These are phyloP conservation scores for Drosophila mayaguana DNA, from an alignment of 2,888 invertebrate genomes.

Conservation along the genomic window DNA sequence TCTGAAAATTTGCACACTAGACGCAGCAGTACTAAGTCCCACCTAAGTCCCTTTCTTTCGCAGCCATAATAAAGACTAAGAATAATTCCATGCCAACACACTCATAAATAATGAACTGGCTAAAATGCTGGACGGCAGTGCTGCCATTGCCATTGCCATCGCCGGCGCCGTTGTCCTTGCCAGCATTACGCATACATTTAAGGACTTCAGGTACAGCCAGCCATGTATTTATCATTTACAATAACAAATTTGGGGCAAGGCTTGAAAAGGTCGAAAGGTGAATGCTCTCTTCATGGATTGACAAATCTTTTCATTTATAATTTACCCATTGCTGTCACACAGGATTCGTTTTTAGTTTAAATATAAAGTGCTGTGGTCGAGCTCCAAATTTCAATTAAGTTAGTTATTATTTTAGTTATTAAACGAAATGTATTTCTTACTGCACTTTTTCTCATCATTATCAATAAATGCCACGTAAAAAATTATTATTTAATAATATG, in stretches of 20 bases:
- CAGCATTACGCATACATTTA: constrained; percentile 68
- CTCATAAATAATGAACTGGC: constrained; percentile 82
- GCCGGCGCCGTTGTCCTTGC: constrained; percentile 46
- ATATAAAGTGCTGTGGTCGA: too few species aligned
- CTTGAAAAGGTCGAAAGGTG: background rate
- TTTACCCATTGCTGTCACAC: too few species aligned
- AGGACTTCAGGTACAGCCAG: constrained; percentile 52
- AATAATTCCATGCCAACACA: constrained; percentile 82
- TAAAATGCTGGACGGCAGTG: constrained; percentile 46
- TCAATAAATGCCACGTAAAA: too few species aligned
- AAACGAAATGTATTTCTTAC: too few species aligned
- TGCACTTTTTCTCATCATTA: too few species aligned
- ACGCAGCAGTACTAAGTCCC: constrained; percentile 29
- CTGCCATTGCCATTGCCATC: constrained; percentile 19
- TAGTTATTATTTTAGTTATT: too few species aligned
- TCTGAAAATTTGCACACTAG: constrained; percentile 71
- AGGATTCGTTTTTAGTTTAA: too few species aligned
- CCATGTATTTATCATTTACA: constrained; percentile 75
- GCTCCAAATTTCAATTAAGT: too few species aligned
- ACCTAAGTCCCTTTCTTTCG: constrained; percentile 43
- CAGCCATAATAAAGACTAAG: constrained; percentile 72
- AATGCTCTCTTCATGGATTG: constrained; percentile 12
- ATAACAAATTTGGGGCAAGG: constrained; percentile 21
- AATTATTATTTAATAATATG: too few species aligned
- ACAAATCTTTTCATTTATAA: too few species aligned